Evolutionary conservation across 2,797 vertebrate genomes (phyloP).

Genomic region (Esox masquinongy): DNA sequence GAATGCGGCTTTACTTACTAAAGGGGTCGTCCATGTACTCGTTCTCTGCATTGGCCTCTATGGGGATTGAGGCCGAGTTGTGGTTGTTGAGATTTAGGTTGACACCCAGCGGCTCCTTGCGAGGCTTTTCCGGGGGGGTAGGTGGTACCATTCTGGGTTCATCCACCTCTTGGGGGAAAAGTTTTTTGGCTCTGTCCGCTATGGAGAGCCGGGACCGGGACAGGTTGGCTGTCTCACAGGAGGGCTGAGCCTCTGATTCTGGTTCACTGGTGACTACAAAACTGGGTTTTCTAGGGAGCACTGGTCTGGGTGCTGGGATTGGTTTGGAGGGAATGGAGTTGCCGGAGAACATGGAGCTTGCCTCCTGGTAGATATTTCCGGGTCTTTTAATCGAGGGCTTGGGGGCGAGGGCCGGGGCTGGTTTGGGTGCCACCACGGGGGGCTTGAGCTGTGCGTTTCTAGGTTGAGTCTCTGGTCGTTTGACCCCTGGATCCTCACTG

Average conservation of each 20-base stretch:
- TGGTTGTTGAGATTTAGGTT: slow-evolving; percentile 85
- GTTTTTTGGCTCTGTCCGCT: slow-evolving; percentile 67
- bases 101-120: slow-evolving; percentile 75
- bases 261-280: slow-evolving; percentile 17
- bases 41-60: slow-evolving; percentile 47
- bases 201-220: slow-evolving; percentile 66
- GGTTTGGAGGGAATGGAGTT: slow-evolving; percentile 37
- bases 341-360: neutral
- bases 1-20: slow-evolving; percentile 72
- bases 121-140: slow-evolving; percentile 53
- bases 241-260: slow-evolving; percentile 51
- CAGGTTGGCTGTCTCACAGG: slow-evolving; percentile 50
- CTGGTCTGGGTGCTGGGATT: slow-evolving; percentile 68
- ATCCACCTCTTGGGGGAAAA: slow-evolving; percentile 68
- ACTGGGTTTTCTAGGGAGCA: slow-evolving; percentile 71
- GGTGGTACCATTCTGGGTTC: slow-evolving; percentile 38
- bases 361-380: slow-evolving; percentile 64
- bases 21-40: slow-evolving; percentile 55
- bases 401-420: slow-evolving; percentile 75
- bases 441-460: slow-evolving; percentile 72
- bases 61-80: slow-evolving; percentile 55
- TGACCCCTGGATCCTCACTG: slow-evolving; percentile 62
- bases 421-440: slow-evolving; percentile 80
- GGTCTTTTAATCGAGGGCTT: slow-evolving; percentile 69
- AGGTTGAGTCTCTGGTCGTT: slow-evolving; percentile 77